Percentiles rank a stretch among this genome's conserved stretches.
Conservation (phyloP, 2,888 invertebrate species). For the Chironomus riparius region DNA sequence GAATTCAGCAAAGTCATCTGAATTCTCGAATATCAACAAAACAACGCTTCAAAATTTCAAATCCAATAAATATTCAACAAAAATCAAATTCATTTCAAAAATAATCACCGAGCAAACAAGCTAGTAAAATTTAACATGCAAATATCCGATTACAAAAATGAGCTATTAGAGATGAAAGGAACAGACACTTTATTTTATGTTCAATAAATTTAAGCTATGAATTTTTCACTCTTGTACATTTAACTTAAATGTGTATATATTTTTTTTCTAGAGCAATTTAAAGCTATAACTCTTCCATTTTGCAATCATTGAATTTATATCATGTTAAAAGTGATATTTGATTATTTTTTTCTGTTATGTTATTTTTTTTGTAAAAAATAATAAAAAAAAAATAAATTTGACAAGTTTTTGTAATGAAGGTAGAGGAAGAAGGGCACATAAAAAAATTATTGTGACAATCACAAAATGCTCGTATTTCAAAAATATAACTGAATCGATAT, state of each 20-base stretch:
- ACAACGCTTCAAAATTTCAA: no score
- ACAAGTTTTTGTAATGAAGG: no score
- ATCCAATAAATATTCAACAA: no score
- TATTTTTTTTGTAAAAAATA: no score
- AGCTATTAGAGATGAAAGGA: slow-evolving; percentile 5
- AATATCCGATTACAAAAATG: slow-evolving; percentile 3
- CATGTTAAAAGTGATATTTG: background rate
- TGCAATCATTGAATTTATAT: background rate
- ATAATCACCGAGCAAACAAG: background rate
- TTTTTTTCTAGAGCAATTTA: background rate
- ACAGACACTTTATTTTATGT: background rate
- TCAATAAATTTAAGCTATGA: background rate
- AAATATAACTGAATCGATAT: background rate
- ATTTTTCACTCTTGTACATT: background rate
- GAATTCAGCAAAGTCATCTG: no score
- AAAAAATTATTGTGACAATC: background rate
- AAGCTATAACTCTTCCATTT: background rate
- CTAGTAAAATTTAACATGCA: background rate
- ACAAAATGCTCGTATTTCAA: background rate
- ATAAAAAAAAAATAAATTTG: no score
- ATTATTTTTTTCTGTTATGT: no score
- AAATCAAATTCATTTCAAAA: no score
- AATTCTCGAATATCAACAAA: no score
- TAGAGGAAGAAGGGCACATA: no score
- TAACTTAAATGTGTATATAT: background rate